phyloP scores from a whole-genome alignment of 2,888 invertebrate species.

The Dolomedes plantarius region DNA sequence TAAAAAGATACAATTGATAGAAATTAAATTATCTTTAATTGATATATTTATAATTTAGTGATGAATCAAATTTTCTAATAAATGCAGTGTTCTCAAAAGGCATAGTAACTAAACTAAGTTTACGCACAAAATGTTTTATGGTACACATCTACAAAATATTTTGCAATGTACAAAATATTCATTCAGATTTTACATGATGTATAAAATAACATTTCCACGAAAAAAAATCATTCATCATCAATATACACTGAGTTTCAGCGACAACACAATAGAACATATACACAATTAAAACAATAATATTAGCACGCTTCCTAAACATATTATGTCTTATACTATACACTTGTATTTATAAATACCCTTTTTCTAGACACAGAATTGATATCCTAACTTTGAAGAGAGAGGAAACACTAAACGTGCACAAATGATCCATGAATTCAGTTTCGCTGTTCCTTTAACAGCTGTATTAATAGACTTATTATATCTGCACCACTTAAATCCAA shows the following conservation, averaged over 20 bases:
- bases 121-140: too few relatives aligned
- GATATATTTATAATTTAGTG: too few relatives aligned
- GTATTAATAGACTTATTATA: not conserved
- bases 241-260: not conserved
- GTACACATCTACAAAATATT: too few relatives aligned
- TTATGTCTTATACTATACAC: not conserved
- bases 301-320: not conserved
- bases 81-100: not conserved
- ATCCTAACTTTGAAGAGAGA: slow-evolving; percentile 9
- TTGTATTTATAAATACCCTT: not conserved
- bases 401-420: not conserved
- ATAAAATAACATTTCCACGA: not conserved
- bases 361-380: not conserved
- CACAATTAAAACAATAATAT: not conserved
- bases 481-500: slow-evolving; percentile 3
- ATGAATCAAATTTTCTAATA: not conserved
- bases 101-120: not conserved
- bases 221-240: not conserved
- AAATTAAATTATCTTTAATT: too few relatives aligned
- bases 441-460: not conserved
- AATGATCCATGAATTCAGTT: not conserved
- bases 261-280: not conserved
- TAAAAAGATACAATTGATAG: too few relatives aligned
- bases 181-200: not conserved
- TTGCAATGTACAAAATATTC: not conserved